Percentiles rank a stretch among this genome's conserved stretches.
Conservation (phyloP, 2,888 invertebrate genomes). For the Cataglyphis altisquamis region DNA sequence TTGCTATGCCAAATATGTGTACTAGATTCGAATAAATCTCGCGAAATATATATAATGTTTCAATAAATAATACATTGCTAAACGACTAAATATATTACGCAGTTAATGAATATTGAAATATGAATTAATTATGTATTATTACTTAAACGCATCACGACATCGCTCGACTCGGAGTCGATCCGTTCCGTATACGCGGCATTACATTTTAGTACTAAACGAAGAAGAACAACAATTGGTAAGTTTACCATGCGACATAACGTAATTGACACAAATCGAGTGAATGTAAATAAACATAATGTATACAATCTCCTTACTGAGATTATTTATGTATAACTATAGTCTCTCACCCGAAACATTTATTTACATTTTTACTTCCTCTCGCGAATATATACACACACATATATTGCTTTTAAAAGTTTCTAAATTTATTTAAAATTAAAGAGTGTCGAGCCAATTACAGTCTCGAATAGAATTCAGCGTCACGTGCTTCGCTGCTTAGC, state of each 20-base stretch:
- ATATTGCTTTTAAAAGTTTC: background rate
- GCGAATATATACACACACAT: background rate
- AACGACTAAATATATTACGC: background rate
- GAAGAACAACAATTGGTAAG: background rate
- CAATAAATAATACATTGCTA: background rate
- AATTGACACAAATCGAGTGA: background rate
- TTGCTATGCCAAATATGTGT: background rate
- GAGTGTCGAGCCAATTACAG: constrained; percentile 18
- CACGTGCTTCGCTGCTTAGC: constrained; percentile 4
- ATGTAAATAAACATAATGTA: background rate
- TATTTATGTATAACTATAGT: background rate
- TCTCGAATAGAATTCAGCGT: constrained; percentile 15
- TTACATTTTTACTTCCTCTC: background rate
- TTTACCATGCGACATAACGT: background rate
- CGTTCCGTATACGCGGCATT: background rate
- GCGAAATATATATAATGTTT: background rate
- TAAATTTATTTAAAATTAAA: constrained; percentile 32
- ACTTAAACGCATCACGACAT: background rate
- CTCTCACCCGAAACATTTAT: background rate
- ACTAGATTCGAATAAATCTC: background rate
- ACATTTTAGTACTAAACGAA: background rate
- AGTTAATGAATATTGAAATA: background rate
- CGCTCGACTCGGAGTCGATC: background rate
- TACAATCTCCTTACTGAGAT: background rate
- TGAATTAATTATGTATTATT: background rate